These are phyloP conservation scores for Aromia moschata DNA, from an alignment of 2,888 invertebrate species.

Conservation along the genomic window DNA sequence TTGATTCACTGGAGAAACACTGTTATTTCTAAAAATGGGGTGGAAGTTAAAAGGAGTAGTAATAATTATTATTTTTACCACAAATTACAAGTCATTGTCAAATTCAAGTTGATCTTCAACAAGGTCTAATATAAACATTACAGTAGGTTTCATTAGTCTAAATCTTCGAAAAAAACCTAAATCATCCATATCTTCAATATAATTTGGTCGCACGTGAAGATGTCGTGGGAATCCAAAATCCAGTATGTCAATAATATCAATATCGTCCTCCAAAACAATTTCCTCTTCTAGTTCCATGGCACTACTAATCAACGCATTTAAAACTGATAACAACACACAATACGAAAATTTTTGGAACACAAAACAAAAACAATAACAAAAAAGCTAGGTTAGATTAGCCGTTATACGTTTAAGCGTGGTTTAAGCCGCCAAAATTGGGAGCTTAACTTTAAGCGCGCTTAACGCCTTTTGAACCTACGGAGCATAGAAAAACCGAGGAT, in stretches of 20 bases:
- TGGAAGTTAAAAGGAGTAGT: no score
- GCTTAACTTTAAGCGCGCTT: background rate
- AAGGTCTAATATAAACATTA: constrained; percentile 4
- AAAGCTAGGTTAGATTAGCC: background rate
- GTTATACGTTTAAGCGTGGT: background rate
- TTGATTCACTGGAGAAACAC: background rate
- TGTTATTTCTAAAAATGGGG: background rate
- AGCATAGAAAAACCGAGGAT: background rate
- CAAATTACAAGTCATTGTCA: constrained; percentile 3
- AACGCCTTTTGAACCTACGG: background rate
- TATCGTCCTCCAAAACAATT: constrained; percentile 2
- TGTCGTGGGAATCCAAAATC: constrained; percentile 8
- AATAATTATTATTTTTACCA: background rate
- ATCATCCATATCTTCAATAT: constrained; percentile 2
- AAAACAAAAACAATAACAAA: background rate
- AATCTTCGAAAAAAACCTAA: background rate
- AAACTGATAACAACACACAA: no score
- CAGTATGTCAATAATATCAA: constrained; percentile 9
- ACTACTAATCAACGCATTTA: no score
- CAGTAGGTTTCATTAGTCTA: constrained; percentile 2
- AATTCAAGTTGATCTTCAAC: constrained; percentile 7
- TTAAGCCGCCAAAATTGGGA: background rate
- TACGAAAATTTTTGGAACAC: no score
- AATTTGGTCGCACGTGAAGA: background rate
- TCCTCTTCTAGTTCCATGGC: no score